Evolutionary conservation across 2,888 invertebrate genomes (phyloP), one percentile per base, ranked within the genome.

Genomic region (Strigamia transsilvanica): DNA sequence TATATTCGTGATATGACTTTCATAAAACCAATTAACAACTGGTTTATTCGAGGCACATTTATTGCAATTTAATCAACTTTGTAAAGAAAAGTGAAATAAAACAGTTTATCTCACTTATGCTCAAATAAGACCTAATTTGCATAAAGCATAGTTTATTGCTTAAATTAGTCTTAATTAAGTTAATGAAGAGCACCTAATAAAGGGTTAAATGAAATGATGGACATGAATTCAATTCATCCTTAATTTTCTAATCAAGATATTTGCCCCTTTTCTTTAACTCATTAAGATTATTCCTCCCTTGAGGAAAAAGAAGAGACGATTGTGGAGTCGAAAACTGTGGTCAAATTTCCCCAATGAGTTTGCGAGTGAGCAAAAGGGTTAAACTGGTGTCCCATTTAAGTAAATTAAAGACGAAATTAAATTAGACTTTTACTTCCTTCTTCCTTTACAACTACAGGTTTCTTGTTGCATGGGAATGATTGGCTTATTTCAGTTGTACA

Each of bases 351-450:
- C 56, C 56, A 56, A 56, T 56, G 56, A 56, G 21, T 56, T 56
- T 56, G 56, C 56, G 56, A 51, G 51, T 51, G 51, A 56, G 56
- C 56, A 56, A 56, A 56, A 18, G 56, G 56, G 56, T 56, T 56
- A 56, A 56, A 56, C 56, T 56, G 56, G 56, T 56, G 56, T 56
- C 56, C 51, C 56, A 56, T 56, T 56, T 56, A 56, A 56, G 56
- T 18, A 56, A 56, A 56, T 56, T 56, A 56, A 56, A 56, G 56
- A 56, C 21, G 56, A 56, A 56, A 56, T 56, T 56, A 56, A 56
- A 56, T 56, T 56, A 56, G 56, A 56, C 18, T 18, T 56, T 56
- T 18, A 18, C 56, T 56, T 18, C 10, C 56, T 21, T 18, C 18
- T 56, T n/a, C 56, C 46, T 56, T 56, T 56, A 56, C 56, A 56